phyloP scores from a whole-genome alignment of 2,797 vertebrate species.

The Synaphobranchus kaupii region DNA sequence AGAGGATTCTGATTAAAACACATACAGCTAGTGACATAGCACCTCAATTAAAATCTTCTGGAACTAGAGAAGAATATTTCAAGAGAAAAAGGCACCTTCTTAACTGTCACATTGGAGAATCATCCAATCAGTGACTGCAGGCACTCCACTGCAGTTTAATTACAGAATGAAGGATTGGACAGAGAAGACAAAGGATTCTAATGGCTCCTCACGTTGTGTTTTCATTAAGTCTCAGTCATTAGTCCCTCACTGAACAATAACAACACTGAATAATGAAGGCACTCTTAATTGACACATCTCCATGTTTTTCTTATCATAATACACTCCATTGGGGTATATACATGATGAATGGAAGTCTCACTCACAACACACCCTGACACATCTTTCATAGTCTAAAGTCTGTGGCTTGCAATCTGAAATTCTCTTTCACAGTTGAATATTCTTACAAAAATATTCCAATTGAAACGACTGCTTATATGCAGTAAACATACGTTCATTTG shows the following conservation, averaged over 20 bases:
- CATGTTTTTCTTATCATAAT: background rate
- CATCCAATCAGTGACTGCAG: constrained; percentile 19
- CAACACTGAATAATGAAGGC: constrained; percentile 14
- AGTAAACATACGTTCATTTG: background rate
- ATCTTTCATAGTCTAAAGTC: background rate
- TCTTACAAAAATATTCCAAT: background rate
- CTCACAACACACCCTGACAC: background rate
- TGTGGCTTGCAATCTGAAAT: background rate
- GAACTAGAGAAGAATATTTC: background rate
- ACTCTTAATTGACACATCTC: constrained; percentile 6
- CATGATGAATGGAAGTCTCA: background rate
- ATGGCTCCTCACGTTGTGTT: background rate
- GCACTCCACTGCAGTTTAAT: constrained; percentile 6
- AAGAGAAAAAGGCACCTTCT: constrained; percentile 7
- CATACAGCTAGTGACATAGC: background rate
- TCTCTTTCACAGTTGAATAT: background rate
- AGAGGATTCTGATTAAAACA: background rate
- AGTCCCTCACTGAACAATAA: constrained; percentile 17
- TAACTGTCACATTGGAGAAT: constrained; percentile 11
- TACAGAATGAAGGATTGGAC: constrained; percentile 1
- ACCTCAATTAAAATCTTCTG: constrained; percentile 8
- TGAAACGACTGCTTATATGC: background rate
- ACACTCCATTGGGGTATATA: background rate
- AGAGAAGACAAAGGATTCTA: constrained; percentile 10
- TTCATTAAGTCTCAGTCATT: constrained; percentile 16